These are phyloP conservation scores for Batillaria attramentaria DNA, from an alignment of 1,140 invertebrate species.

Conservation along the genomic window DNA sequence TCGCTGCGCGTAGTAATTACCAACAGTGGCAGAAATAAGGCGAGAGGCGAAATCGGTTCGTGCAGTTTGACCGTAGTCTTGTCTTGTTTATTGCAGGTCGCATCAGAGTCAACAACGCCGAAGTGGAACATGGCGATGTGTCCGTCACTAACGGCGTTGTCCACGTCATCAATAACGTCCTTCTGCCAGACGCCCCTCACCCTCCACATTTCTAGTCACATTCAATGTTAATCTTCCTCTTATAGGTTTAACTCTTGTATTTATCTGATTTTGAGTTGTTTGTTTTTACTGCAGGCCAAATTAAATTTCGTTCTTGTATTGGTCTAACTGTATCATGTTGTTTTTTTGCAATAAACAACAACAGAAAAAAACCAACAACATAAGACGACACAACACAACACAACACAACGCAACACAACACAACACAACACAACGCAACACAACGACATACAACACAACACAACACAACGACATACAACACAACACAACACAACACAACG, in stretches of 20 bases:
- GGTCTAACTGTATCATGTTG: background rate
- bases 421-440: too few relatives aligned
- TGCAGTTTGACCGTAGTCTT: background rate
- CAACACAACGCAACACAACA: too few relatives aligned
- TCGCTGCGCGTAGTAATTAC: too few relatives aligned
- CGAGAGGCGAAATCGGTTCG: background rate
- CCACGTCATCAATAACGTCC: slow-evolving; percentile 69
- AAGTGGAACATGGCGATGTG: slow-evolving; percentile 61
- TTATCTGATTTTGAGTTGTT: background rate
- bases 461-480: too few relatives aligned
- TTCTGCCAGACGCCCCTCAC: slow-evolving; percentile 53
- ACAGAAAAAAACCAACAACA: too few relatives aligned
- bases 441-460: too few relatives aligned
- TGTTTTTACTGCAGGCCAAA: background rate
- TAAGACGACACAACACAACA: too few relatives aligned
- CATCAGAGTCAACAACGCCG: slow-evolving; percentile 49
- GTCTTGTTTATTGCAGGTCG: slow-evolving; percentile 52
- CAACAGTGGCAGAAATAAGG: too few relatives aligned
- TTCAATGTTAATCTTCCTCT: background rate
- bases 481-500: too few relatives aligned
- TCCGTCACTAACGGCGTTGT: slow-evolving; percentile 69
- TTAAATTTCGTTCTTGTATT: background rate
- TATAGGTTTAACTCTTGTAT: background rate
- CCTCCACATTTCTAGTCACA: background rate
- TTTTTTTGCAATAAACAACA: background rate